Conservation (phyloP, 2,113 vertebrate genomes). For the Condylura cristata region DNA sequence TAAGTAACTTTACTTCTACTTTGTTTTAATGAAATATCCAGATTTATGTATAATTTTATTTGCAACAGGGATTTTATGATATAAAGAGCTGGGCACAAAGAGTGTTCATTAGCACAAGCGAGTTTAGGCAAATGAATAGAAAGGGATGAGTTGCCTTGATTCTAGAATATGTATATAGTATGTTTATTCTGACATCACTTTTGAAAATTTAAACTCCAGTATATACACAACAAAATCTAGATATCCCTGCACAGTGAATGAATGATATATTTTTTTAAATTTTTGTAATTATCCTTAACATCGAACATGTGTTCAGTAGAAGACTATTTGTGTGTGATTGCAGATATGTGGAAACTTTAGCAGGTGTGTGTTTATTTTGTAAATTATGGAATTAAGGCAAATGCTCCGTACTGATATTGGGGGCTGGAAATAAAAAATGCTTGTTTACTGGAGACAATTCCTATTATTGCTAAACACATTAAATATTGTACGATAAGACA, state of each 20-base stretch:
- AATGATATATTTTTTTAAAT: background rate
- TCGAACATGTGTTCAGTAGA: background rate
- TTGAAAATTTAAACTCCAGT: background rate
- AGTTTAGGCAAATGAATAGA: background rate
- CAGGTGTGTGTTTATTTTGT: background rate
- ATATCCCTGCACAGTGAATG: background rate
- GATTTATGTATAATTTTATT: background rate
- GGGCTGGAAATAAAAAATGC: background rate
- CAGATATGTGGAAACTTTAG: background rate
- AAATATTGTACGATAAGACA: background rate
- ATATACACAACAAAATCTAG: background rate
- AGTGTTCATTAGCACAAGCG: background rate
- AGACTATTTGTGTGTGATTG: background rate
- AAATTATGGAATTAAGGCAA: background rate
- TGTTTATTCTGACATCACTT: background rate
- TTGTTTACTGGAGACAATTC: background rate
- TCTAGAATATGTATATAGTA: background rate
- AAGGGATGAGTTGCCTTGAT: background rate
- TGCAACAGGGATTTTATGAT: background rate
- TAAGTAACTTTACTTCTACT: background rate
- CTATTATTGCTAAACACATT: background rate
- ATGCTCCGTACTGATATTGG: background rate
- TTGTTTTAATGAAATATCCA: background rate
- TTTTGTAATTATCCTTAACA: too few relatives aligned
- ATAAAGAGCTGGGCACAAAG: background rate